These are phyloP conservation scores for Tarsius wallacei DNA, from an alignment of 2,797 vertebrate genomes.

Conservation along the genomic window DNA sequence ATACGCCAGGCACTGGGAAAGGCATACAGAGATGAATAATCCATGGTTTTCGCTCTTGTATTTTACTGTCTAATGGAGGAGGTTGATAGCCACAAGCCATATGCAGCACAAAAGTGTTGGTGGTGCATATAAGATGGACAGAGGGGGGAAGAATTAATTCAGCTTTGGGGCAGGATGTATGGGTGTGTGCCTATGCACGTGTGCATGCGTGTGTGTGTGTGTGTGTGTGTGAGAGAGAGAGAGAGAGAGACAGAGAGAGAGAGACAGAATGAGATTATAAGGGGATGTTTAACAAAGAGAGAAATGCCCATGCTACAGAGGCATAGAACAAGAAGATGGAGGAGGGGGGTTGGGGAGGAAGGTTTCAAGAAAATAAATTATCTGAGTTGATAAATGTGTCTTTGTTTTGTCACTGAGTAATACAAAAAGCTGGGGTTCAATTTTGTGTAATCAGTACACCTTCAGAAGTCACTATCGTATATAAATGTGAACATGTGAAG, in stretches of 20 bases:
- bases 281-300: background rate
- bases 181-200: background rate
- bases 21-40: background rate
- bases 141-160: slow-evolving; percentile 6
- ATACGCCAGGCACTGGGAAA: background rate
- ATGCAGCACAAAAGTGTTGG: background rate
- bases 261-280: background rate
- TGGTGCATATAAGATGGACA: background rate
- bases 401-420: slow-evolving; percentile 20
- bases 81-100: background rate
- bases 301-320: background rate
- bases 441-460: background rate
- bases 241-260: background rate
- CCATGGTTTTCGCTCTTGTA: background rate
- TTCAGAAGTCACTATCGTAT: background rate
- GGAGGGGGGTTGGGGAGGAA: background rate
- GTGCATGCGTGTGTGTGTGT: too few relatives aligned
- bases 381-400: background rate
- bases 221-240: background rate
- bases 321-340: background rate
- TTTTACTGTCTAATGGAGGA: background rate
- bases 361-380: background rate
- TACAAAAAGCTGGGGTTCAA: background rate
- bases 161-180: background rate
- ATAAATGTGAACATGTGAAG: background rate